phyloP scores from a whole-genome alignment of 1,140 invertebrate genomes.

The Trypoxylus dichotomus region DNA sequence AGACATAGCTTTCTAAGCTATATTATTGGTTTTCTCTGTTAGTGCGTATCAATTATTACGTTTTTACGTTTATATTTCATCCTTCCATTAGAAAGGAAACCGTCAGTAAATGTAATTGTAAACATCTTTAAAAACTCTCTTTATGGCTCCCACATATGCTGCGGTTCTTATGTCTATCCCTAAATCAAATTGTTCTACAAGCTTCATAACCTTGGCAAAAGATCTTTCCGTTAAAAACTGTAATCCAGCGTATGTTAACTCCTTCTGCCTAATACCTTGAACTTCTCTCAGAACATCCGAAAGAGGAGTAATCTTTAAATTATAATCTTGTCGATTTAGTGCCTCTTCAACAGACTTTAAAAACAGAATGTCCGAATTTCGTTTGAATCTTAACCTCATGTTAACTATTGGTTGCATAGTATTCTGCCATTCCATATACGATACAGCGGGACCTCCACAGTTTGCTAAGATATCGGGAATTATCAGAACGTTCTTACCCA shows the following conservation, averaged over 20 bases:
- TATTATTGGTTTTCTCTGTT: no score
- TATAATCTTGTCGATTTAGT: background rate
- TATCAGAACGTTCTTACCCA: constrained; percentile 92
- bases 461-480: constrained; percentile 98
- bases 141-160: background rate
- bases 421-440: constrained; percentile 99
- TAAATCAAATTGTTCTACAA: background rate
- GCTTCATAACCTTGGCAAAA: background rate
- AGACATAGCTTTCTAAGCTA: no score
- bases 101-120: constrained; percentile 7
- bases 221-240: background rate
- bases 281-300: background rate
- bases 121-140: background rate
- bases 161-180: constrained; percentile 27
- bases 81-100: background rate
- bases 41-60: no score
- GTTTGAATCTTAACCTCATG: constrained; percentile 1
- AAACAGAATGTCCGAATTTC: background rate
- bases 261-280: background rate
- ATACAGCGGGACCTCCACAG: constrained; percentile 98
- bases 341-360: constrained; percentile 10
- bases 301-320: background rate
- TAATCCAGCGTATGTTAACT: background rate
- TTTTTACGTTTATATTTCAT: background rate
- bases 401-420: constrained; percentile 65